These are phyloP conservation scores for Myripristis murdjan DNA, from an alignment of 2,797 vertebrate genomes.

Conservation along the genomic window DNA sequence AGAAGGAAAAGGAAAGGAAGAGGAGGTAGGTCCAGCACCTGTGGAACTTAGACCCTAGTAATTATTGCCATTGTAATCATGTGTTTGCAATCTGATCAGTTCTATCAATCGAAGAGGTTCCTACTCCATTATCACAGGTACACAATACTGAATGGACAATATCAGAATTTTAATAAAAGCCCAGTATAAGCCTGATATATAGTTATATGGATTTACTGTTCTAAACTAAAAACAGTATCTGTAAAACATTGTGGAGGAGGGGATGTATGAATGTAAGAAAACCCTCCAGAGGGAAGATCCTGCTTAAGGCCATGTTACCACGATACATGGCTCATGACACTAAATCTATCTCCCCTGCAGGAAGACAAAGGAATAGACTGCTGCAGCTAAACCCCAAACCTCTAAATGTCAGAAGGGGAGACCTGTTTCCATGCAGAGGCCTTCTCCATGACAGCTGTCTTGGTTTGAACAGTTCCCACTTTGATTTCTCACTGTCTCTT, in stretches of 20 bases:
- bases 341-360: slow-evolving; percentile 23
- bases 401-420: slow-evolving; percentile 50
- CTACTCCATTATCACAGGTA: too few relatives aligned
- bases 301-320: slow-evolving; percentile 50
- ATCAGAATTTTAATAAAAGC: too few relatives aligned
- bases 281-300: slow-evolving; percentile 20
- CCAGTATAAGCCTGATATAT: background rate
- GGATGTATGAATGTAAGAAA: background rate
- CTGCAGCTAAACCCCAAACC: slow-evolving; percentile 38
- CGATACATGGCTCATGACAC: slow-evolving; percentile 48
- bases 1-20: too few relatives aligned
- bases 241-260: slow-evolving; percentile 3
- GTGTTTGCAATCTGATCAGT: too few relatives aligned
- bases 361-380: slow-evolving; percentile 18
- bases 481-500: slow-evolving; percentile 45
- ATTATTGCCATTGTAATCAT: too few relatives aligned
- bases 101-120: too few relatives aligned
- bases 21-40: too few relatives aligned
- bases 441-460: slow-evolving; percentile 43
- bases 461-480: slow-evolving; percentile 31
- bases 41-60: too few relatives aligned
- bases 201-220: background rate
- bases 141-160: too few relatives aligned
- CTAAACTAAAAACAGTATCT: background rate
- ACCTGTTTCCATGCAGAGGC: slow-evolving; percentile 51